Base-by-base conservation (phyloP, 2,888 invertebrate species). In the Microplitis manilae region DNA sequence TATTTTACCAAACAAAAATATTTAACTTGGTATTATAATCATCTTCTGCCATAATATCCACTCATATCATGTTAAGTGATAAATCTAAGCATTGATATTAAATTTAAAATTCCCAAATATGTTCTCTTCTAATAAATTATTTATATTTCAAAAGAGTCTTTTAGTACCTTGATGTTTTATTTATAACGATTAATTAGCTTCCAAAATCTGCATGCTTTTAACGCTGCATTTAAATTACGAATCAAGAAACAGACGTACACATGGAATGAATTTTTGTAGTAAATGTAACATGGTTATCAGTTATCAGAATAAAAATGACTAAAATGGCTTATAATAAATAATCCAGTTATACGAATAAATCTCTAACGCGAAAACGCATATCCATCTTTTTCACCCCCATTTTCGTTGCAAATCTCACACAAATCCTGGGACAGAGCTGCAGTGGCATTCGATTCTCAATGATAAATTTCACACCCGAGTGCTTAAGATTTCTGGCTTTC, bases 371-470 rank as follows among this genome's bases (percentile, higher is more conserved):
- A 17, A 20, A 15, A 60, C 17, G 41, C 50, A 68, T 60, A 61
- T 75, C 40, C 9, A 17, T 65, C 15, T 15, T 64, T 62, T 72
- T 62, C 62, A 67, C 41, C 40, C 17, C 30, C 61, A 72, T 39
- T 38, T 60, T 38, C 60, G 7, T 67, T 13, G 65, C 8, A 41
- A 73, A 73, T 71, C 61, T 62, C 50, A 40, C 17, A 62, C 40
- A 13, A 65, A 40, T 59, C 61, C 50, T 62, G 17, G 50, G 62
- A 67, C 39, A 39, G 60, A 67, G 40, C 64, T 74, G 68, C 75
- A 77, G 71, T 80, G 79, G 77, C 80, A 80, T 78, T 75, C 77
- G 76, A 80, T 79, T 78, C 67, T 75, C 71, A n/a, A 59, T 68
- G 75, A 80, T 77, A 78, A 78, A 78, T 78, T 78, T 73, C 68